phyloP scores from a whole-genome alignment of 1,140 invertebrate species.

The Brachionus angularis region DNA sequence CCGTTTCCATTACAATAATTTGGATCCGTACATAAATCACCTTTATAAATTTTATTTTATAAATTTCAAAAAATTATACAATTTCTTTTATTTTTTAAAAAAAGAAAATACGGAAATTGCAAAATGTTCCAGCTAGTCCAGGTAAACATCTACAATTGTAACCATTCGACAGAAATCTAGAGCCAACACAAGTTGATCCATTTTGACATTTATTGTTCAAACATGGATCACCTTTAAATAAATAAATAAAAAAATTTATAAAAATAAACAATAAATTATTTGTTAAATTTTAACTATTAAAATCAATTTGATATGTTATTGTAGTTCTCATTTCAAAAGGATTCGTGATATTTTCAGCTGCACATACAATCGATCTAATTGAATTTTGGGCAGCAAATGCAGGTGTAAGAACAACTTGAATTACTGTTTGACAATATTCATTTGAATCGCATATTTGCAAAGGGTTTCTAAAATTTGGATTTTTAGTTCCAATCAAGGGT shows the following conservation, averaged over 20 bases:
- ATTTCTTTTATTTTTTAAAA: no score
- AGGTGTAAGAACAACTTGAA: background rate
- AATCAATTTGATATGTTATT: background rate
- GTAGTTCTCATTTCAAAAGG: constrained; percentile 7
- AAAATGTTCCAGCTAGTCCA: background rate
- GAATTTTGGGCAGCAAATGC: constrained; percentile 9
- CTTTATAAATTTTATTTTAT: background rate
- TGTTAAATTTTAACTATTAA: background rate
- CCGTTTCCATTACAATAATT: background rate
- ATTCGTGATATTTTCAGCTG: background rate
- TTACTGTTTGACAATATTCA: constrained; percentile 8
- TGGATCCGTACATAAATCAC: background rate
- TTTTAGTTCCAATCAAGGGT: background rate
- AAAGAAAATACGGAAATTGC: constrained; percentile 7
- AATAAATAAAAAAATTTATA: background rate
- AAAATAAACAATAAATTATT: background rate
- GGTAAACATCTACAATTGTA: background rate
- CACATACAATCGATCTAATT: constrained; percentile 7
- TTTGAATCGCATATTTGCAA: background rate
- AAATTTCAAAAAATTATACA: background rate
- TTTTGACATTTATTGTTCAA: constrained; percentile 19
- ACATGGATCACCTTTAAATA: constrained; percentile 12
- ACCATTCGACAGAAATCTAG: background rate
- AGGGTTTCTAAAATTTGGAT: background rate
- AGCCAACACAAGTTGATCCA: constrained; percentile 6